Evolutionary conservation across 1,140 invertebrate genomes (phyloP), one percentile per base, ranked within the genome.

Genomic region (Lordiphosa collinella): DNA sequence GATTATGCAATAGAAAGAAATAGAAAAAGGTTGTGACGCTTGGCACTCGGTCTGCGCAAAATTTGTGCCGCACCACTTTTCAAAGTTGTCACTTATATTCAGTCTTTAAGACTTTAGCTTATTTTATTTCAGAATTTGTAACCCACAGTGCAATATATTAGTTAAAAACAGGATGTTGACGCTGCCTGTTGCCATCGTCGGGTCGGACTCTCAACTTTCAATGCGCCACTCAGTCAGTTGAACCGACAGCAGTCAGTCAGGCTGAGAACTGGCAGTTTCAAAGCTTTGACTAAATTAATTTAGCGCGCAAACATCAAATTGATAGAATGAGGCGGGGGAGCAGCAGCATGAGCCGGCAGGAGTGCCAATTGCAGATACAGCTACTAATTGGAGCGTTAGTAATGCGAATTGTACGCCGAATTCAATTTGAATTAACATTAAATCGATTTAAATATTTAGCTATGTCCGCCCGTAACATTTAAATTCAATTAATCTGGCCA

Each of bases 221-320:
- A 62, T 51, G 54, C 51, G 55, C 34, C 49, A 22, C 40, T 52
- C 65, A 40, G 47, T 25, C 44, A 46, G 40, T 38, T 11, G 29
- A 53, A 22, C 9, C 31, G 41, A 29, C 16, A 32, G 37, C 40
- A 59, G 52, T 66, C 51, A 64, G 47, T 55, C 14, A 43, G 43
- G 49, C 58, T 71, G 57, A 55, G 44, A 60, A 53, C 36, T 63
- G 56, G 43, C 52, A 59, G 55, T 52, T 80, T 51, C 70, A 68
- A 71, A 69, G 78, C 72, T 65, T 62, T 65, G 59, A 73, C 78
- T 84, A 82, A 82, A 82, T 82, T 82, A 84, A 82, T 82, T 82
- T 78, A 73, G 63, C 78, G 72, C 79, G 59, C 68, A 78, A 84
- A 84, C 73, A 78, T 61, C 63, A 72, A 82, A 84, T 84, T 72